Evolutionary conservation across 2,113 vertebrate species (phyloP), one percentile per base, ranked within the genome.

Genomic region (Lichenostomus cassidix): DNA sequence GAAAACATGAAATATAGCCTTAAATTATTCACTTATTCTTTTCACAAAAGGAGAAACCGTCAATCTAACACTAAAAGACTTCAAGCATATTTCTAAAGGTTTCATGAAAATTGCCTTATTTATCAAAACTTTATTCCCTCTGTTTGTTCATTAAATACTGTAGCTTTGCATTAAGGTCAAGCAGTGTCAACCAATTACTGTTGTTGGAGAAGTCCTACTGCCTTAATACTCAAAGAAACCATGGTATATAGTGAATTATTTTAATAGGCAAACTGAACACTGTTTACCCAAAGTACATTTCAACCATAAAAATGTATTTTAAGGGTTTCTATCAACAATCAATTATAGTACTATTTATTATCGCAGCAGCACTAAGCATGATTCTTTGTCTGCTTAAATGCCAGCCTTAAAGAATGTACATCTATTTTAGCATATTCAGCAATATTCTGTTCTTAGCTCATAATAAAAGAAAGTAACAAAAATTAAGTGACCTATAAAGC

Each of bases 11-110:
- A 97, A 97, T 96, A 97, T 82, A 96, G 88, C 94, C 94, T 96
- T 97, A 97, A 98, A 97, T 97, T 97, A 97, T 96, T 98, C 96
- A 97, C 93, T 96, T 96, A 94, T 64, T 98, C 96, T 96, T 95
- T 96, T 95, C 95, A 95, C 89, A 93, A 96, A 97, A 97, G 73
- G 59, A 96, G 96, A 97, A 89, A 89, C 92, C 64, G 78, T 97
- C 97, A 98, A 97, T 98, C 96, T 97, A 97, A 93, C 68, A 77
- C 79, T 89, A 97, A 97, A 95, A 97, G 79, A 96, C 96, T 97
- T 96, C 92, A 97, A 95, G 83, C 44, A 80, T 95, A 96, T 96
- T 96, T 97, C 87, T 93, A 96, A 97, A 96, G 88, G 82, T 96
- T 97, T 97, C 96, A 96, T 75, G 89, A 96, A 97, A 96, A 97